These are phyloP conservation scores for Leptoteleia sp. DNA, from an alignment of 1,140 invertebrate genomes.

Conservation along the genomic window DNA sequence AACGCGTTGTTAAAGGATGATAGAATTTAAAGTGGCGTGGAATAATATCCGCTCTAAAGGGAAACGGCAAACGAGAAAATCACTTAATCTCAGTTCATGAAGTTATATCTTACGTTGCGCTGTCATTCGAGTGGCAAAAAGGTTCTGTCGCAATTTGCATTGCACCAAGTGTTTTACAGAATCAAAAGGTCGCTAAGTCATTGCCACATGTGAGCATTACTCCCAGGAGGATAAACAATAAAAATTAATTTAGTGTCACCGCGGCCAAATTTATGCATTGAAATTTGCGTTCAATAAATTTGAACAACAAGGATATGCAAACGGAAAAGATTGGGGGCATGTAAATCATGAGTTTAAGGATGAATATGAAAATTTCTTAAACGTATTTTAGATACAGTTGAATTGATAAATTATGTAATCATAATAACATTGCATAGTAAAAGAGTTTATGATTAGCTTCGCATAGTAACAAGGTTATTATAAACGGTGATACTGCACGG, in stretches of 20 bases:
- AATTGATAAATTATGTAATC: conserved; percentile 47
- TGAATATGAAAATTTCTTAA: conserved; percentile 41
- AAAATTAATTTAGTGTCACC: too few species aligned
- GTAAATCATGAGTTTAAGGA: conserved; percentile 37
- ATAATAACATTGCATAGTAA: conserved; percentile 26
- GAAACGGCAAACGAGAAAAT: conserved; percentile 34
- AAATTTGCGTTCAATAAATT: too few species aligned
- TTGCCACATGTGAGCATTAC: too few species aligned
- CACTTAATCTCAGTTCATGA: conserved; percentile 36
- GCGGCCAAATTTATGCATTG: too few species aligned
- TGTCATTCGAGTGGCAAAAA: conserved; percentile 21
- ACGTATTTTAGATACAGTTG: conserved; percentile 31
- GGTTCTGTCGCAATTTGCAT: conserved; percentile 25
- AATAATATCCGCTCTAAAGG: conserved; percentile 31
- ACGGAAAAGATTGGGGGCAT: too few species aligned
- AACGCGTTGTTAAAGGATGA: conserved; percentile 15
- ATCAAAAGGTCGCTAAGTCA: conserved; percentile 12
- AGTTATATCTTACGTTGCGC: conserved; percentile 9
- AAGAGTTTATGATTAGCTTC: conserved; percentile 41
- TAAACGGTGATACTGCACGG: neutral
- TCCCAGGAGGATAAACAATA: too few species aligned
- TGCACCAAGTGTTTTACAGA: conserved; percentile 5
- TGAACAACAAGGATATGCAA: too few species aligned
- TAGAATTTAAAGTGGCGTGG: conserved; percentile 22
- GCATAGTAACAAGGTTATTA: conserved; percentile 43